phyloP scores from a whole-genome alignment of 2,888 invertebrate species.

The Metalampra italica region DNA sequence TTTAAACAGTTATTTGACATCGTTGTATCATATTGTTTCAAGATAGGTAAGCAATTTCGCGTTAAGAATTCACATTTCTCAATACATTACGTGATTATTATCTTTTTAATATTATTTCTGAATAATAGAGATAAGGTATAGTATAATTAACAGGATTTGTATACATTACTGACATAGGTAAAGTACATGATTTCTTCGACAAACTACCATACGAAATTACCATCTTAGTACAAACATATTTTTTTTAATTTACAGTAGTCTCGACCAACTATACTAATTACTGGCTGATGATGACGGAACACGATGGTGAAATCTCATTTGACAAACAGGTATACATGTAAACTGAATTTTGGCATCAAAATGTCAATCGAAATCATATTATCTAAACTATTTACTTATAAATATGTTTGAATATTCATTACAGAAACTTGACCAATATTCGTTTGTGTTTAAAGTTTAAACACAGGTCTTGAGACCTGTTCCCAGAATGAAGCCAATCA shows the following conservation, averaged over 20 bases:
- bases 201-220: slow-evolving; percentile 48
- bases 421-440: slow-evolving; percentile 53
- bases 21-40: neutral
- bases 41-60: neutral
- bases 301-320: too few species aligned
- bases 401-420: slow-evolving; percentile 56
- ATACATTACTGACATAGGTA: slow-evolving; percentile 38
- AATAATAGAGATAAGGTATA: slow-evolving; percentile 19
- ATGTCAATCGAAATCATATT: slow-evolving; percentile 19
- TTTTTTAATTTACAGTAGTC: slow-evolving; percentile 6
- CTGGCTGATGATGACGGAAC: too few species aligned
- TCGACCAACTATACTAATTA: too few species aligned
- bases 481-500: neutral
- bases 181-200: slow-evolving; percentile 48
- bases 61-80: neutral
- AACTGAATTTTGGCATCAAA: too few species aligned
- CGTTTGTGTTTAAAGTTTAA: slow-evolving; percentile 23
- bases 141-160: slow-evolving; percentile 27
- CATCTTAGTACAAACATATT: too few species aligned
- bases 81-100: neutral
- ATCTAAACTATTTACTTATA: neutral
- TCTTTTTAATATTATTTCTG: neutral
- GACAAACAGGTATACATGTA: too few species aligned
- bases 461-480: slow-evolving; percentile 4
- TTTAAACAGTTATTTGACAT: slow-evolving; percentile 6